Evolutionary conservation across 2,113 vertebrate species (phyloP), one percentile per base, ranked within the genome.

Genomic region (Chauna torquata): DNA sequence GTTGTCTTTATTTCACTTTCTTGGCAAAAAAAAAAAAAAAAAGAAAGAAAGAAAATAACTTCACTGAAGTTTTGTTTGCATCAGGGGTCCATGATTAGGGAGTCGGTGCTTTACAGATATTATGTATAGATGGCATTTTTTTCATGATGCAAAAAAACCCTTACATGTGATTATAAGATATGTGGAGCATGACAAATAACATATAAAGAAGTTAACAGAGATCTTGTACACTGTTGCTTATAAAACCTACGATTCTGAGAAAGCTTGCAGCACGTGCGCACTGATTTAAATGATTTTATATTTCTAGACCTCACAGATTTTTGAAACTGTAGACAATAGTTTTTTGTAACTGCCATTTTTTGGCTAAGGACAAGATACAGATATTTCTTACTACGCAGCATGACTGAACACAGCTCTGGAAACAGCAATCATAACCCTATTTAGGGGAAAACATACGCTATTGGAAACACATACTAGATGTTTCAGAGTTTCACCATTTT

Each of bases 1-100:
- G 78, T 90, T 16, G 1, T 92, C 32, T 57, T 58, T 89, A 76
- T 91, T 95, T 94, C 86, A 85, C 45, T 96, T 95, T 82, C 84
- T 94, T 82, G 66, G 75, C 2, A 16, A 94, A 87, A 8, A 90
- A 81, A 47, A 86, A 81, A 81, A 89, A 76, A 36, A 44, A 82
- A 79, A 59, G 52, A 74, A 54, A 23, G 19, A n/a, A 59, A 25
- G n/a, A 86, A 75, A 62, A 64, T 65, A 50, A 24, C 42, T 64
- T 92, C 34, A 74, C 1, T 76, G 34, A 65, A 86, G 13, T 91
- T 94, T 91, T 92, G 28, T 13, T 91, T 89, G 64, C 55, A 44
- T 62, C 3, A 58, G 4, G 8, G 13, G 45, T 85, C 1, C 8
- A 16, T 28, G 27, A 76, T 77, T 68, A 86, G 28, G 82, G 9